These are phyloP conservation scores for Pteropus rufus DNA, from an alignment of 2,797 vertebrate species.

Conservation along the genomic window DNA sequence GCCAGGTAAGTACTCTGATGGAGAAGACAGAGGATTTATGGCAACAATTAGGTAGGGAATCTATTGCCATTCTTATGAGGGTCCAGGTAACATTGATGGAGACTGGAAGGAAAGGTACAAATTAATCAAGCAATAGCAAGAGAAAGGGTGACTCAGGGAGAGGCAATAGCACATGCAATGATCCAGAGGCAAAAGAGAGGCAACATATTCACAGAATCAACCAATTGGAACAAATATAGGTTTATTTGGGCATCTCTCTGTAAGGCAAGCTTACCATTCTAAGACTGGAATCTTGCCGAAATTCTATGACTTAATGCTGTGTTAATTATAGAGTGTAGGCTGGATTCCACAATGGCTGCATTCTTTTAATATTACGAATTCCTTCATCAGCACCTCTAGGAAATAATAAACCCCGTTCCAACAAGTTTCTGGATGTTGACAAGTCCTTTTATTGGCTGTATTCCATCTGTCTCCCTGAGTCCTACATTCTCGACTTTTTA, in stretches of 20 bases:
- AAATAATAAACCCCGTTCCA: slow-evolving; percentile 33
- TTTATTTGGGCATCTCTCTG: not conserved
- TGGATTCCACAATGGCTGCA: slow-evolving; percentile 34
- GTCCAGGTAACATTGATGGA: not conserved
- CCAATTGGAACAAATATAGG: not conserved
- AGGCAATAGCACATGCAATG: not conserved
- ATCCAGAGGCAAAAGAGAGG: not conserved
- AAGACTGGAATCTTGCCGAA: slow-evolving; percentile 2
- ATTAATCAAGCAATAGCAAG: not conserved
- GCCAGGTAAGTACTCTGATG: not conserved
- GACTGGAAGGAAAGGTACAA: not conserved
- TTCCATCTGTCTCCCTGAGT: slow-evolving; percentile 3
- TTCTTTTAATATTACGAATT: slow-evolving; percentile 58
- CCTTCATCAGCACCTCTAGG: slow-evolving; percentile 54
- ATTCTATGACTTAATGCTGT: slow-evolving; percentile 9
- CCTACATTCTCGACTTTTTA: slow-evolving; percentile 31
- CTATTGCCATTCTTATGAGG: not conserved
- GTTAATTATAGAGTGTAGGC: slow-evolving; percentile 22
- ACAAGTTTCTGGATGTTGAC: not conserved
- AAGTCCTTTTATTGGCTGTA: not conserved
- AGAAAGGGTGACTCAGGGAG: not conserved
- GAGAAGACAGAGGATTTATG: not conserved
- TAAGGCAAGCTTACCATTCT: not conserved
- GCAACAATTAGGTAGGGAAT: not conserved
- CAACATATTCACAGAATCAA: not conserved